These are phyloP conservation scores for Rotaria magnacalcarata DNA, from an alignment of 2,888 invertebrate genomes.

Conservation along the genomic window DNA sequence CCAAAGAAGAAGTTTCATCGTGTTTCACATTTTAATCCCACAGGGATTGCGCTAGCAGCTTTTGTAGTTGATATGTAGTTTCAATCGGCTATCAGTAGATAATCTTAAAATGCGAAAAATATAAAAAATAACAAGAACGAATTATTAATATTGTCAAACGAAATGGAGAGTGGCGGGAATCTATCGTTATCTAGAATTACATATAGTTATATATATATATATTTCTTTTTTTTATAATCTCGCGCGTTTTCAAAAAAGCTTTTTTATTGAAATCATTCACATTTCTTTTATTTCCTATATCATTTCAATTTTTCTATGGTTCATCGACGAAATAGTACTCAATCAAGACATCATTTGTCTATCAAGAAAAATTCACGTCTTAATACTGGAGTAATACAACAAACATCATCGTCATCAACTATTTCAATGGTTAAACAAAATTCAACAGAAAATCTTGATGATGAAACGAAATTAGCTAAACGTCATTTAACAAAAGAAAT, in stretches of 20 bases:
- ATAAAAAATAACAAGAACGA: too few species aligned
- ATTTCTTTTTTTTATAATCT: background rate
- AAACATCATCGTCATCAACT: background rate
- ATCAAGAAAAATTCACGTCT: background rate
- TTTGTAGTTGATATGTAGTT: too few species aligned
- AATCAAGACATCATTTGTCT: background rate
- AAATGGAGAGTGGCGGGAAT: background rate
- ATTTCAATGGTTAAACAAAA: too few species aligned
- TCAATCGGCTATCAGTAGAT: too few species aligned
- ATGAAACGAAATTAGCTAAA: constrained; percentile 23
- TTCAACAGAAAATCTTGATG: background rate
- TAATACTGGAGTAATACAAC: background rate
- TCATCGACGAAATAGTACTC: background rate
- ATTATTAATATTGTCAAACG: too few species aligned
- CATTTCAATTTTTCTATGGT: background rate
- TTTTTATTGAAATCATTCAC: background rate
- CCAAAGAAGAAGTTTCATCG: too few species aligned
- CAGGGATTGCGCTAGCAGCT: too few species aligned
- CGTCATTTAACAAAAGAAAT: constrained; percentile 38
- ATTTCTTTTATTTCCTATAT: background rate
- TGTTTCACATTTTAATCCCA: too few species aligned
- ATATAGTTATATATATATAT: background rate
- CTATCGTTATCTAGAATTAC: background rate
- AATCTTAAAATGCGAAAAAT: too few species aligned
- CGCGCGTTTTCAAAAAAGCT: background rate